phyloP scores from a whole-genome alignment of 2,888 invertebrate genomes.

The Microctonus hyperodae region DNA sequence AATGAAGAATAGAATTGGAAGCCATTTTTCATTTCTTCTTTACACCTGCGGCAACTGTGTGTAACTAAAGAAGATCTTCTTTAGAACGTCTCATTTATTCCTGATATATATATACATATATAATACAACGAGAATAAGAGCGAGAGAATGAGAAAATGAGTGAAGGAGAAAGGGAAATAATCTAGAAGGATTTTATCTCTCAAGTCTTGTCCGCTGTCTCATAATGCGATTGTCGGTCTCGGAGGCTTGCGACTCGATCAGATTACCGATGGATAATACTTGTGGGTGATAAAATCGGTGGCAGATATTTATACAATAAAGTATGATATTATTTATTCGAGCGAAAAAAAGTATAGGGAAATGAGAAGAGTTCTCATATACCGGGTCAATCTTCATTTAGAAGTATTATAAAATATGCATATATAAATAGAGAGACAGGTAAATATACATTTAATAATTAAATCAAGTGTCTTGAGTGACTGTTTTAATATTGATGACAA shows the following conservation, averaged over 20 bases:
- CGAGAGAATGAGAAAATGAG: not conserved
- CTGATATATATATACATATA: constrained; percentile 20
- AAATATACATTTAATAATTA: constrained; percentile 40
- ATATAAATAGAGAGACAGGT: too few relatives aligned
- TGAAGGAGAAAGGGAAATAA: not conserved
- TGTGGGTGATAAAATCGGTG: constrained; percentile 29
- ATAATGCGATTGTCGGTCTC: constrained; percentile 35
- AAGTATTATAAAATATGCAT: constrained; percentile 15
- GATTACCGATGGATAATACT: constrained; percentile 35
- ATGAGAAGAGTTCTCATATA: constrained; percentile 16
- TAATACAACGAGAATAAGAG: not conserved
- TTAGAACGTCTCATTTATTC: constrained; percentile 25
- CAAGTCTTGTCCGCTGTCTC: constrained; percentile 14
- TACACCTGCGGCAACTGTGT: constrained; percentile 15
- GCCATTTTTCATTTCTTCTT: constrained; percentile 6
- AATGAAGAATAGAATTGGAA: constrained; percentile 13
- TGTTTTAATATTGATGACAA: not conserved
- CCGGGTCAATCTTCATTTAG: constrained; percentile 28
- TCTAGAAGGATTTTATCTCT: constrained; percentile 16
- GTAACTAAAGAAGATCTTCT: constrained; percentile 22
- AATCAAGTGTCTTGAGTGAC: constrained; percentile 35
- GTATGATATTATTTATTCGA: not conserved
- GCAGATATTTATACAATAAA: constrained; percentile 1
- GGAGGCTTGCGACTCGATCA: constrained; percentile 31
- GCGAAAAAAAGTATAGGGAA: constrained; percentile 13